A percentile compares a stretch with the other conserved stretches of the same genome.
These are phyloP conservation scores for Apoderus coryli DNA, from an alignment of 2,888 invertebrate species.

Conservation along the genomic window DNA sequence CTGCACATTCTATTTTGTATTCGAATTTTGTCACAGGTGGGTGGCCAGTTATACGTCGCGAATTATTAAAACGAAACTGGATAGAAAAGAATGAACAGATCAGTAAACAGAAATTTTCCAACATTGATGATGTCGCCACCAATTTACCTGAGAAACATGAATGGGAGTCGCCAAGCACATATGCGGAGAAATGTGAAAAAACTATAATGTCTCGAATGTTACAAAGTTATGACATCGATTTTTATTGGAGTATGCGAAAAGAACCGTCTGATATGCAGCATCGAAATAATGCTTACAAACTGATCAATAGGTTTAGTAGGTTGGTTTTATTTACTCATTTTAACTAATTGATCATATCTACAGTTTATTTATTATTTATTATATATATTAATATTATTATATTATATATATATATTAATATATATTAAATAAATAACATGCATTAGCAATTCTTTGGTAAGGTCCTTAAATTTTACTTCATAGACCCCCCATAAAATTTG, in stretches of 20 bases:
- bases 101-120: conserved; percentile 15
- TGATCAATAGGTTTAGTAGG: conserved; percentile 68
- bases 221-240: conserved; percentile 66
- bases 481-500: no score
- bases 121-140: conserved; percentile 28
- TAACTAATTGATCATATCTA: no score
- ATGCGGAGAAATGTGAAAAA: conserved; percentile 49
- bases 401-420: no score
- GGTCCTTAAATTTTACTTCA: no score
- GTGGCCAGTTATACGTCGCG: conserved; percentile 54
- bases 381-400: no score
- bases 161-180: conserved; percentile 31
- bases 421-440: no score
- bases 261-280: conserved; percentile 64
- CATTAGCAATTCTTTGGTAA: no score
- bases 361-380: no score
- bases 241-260: conserved; percentile 79
- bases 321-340: no score
- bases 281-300: conserved; percentile 45
- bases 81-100: conserved; percentile 45
- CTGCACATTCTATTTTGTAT: no score
- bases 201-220: conserved; percentile 57
- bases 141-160: conserved; percentile 30
- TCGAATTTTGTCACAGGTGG: no score
- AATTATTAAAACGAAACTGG: conserved; percentile 59